Base-by-base conservation (phyloP, 2,888 invertebrate species). In the Lottia gigantea region DNA sequence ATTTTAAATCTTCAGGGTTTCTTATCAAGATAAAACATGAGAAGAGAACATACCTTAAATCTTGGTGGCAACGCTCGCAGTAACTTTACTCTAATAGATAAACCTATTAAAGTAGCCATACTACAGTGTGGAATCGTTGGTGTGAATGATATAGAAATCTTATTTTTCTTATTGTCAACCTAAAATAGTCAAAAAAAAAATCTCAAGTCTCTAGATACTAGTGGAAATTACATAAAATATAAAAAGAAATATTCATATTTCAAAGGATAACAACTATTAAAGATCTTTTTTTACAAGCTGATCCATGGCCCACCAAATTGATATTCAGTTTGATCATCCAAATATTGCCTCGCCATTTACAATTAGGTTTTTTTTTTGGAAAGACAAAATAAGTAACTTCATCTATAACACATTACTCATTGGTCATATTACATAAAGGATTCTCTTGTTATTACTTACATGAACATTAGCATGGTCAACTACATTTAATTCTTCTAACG, bases 41-140 rank as follows among this genome's bases (percentile, higher is more conserved):
- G 19, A 61, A 19, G 46, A 65, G 15, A 11, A 62, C 73, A 49
- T 71, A 87, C 88, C 84, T 88, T 88, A 77, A 87, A 88, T 64
- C 86, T 80, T 55, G 84, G 66, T 23, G 88, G 88, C 45, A 88
- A 75, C 15, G 84, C 93, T 73, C 98, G 91, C 31, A 97, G 90
- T 8, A 99, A 90, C 86, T 97, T 95, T 0, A 98, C 97, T 63
- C 95, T 91, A 79, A 99, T 97, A 0, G 96, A 95, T 0, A 99
- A 90, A 1, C 98, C 95, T 78, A 92, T 97, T 49, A 99, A 89
- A 0, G 98, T 97, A 1, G 98, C 98, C 97, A 98, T 97, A 81
- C 97, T 97, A 85, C 99, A 99, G 85, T 99, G 98, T 0, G 98
- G 98, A 81, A 99, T 98, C 0, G 99, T 99, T 0, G 99, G 99